Conservation (phyloP, 2,888 invertebrate species). For the Pantelozetes paolii region DNA sequence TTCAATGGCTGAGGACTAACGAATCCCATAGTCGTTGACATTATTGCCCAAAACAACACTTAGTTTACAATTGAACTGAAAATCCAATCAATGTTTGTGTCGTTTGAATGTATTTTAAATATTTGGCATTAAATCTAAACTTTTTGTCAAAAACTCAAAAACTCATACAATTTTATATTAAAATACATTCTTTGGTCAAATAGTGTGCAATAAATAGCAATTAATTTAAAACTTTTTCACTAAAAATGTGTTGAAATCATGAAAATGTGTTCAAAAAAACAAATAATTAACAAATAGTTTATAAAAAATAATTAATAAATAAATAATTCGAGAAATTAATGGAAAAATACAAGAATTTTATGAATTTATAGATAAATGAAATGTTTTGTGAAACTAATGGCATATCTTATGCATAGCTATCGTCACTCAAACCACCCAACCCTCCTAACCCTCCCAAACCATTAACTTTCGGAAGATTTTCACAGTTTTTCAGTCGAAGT, state of each 20-base stretch:
- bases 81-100: no score
- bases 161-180: background rate
- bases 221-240: no score
- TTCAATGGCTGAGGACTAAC: no score
- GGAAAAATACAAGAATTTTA: background rate
- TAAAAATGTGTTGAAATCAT: no score
- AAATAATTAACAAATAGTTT: background rate
- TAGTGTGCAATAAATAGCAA: no score
- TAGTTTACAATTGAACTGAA: no score
- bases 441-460: background rate
- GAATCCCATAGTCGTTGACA: no score
- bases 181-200: no score
- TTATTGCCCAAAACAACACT: no score
- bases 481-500: background rate
- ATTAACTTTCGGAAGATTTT: background rate
- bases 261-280: background rate
- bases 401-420: background rate
- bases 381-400: background rate
- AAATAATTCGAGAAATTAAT: background rate
- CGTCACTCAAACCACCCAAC: background rate
- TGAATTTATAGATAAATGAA: background rate
- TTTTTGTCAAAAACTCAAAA: no score
- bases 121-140: no score
- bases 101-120: no score
- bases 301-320: background rate